Percentiles rank a stretch among this genome's conserved stretches.
Conservation (phyloP, 35 echinoderm and acorn worm species). For the Apostichopus japonicus region DNA sequence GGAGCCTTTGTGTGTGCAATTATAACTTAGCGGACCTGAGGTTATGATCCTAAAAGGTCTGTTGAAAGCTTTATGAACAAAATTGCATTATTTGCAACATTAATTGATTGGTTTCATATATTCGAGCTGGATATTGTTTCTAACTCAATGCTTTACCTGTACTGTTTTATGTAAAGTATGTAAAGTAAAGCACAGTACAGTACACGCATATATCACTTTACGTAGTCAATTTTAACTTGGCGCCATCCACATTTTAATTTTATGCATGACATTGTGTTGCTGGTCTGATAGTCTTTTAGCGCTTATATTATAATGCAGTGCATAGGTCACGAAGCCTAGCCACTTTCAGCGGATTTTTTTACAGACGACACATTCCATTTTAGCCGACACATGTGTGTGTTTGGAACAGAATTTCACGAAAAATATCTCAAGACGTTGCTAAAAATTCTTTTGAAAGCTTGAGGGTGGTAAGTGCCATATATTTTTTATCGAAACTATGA, state of each 20-base stretch:
- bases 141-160: too few relatives aligned
- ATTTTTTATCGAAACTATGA: background rate
- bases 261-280: background rate
- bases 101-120: too few relatives aligned
- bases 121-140: too few relatives aligned
- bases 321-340: constrained; percentile 62
- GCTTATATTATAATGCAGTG: constrained; percentile 32
- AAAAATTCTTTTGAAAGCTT: background rate
- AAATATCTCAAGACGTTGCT: background rate
- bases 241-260: constrained; percentile 30
- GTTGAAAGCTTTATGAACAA: too few relatives aligned
- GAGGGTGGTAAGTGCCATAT: background rate
- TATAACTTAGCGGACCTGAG: too few relatives aligned
- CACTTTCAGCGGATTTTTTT: background rate
- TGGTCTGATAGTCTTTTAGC: background rate
- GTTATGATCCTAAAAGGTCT: too few relatives aligned
- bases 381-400: background rate
- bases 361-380: constrained; percentile 44
- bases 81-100: too few relatives aligned
- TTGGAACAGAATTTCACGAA: background rate
- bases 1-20: too few relatives aligned
- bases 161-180: too few relatives aligned
- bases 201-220: too few relatives aligned
- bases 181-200: too few relatives aligned
- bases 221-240: background rate